phyloP scores from a whole-genome alignment of 64 coral and sea anemone species.

The Trachythela sp. region DNA sequence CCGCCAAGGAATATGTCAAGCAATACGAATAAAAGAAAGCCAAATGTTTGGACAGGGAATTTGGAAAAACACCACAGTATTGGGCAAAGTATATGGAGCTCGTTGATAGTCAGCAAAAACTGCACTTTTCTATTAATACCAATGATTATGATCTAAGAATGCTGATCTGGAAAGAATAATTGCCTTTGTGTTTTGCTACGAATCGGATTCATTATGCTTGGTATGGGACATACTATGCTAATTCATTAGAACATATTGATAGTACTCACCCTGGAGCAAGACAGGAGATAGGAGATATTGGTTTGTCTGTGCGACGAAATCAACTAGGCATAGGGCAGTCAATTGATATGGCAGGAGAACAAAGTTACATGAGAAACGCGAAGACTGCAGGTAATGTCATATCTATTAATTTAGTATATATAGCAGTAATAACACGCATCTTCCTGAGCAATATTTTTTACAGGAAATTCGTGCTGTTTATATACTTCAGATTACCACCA shows the following conservation, averaged over 20 bases:
- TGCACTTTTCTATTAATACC: neutral
- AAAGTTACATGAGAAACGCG: neutral
- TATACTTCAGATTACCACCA: too few relatives aligned
- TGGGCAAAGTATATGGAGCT: neutral
- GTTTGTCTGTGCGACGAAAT: neutral
- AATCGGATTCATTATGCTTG: neutral
- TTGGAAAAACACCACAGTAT: neutral
- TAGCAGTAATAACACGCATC: too few relatives aligned
- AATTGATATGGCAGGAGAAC: neutral
- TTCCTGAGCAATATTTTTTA: too few relatives aligned
- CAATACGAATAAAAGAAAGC: neutral
- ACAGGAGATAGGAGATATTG: neutral
- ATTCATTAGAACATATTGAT: neutral
- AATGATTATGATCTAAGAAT: neutral
- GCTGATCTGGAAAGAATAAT: neutral
- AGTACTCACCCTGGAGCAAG: neutral
- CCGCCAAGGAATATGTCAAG: neutral
- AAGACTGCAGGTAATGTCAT: neutral
- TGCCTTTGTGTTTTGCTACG: neutral
- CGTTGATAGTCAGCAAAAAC: neutral
- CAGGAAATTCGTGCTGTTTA: too few relatives aligned
- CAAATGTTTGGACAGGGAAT: conserved; percentile 2
- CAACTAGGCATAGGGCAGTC: neutral
- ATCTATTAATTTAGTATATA: too few relatives aligned
- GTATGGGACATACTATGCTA: neutral